Evolutionary conservation across 2,797 vertebrate species (phyloP), one percentile per base, ranked within the genome.

Genomic region (Ctenochaetus hawaiiensis): DNA sequence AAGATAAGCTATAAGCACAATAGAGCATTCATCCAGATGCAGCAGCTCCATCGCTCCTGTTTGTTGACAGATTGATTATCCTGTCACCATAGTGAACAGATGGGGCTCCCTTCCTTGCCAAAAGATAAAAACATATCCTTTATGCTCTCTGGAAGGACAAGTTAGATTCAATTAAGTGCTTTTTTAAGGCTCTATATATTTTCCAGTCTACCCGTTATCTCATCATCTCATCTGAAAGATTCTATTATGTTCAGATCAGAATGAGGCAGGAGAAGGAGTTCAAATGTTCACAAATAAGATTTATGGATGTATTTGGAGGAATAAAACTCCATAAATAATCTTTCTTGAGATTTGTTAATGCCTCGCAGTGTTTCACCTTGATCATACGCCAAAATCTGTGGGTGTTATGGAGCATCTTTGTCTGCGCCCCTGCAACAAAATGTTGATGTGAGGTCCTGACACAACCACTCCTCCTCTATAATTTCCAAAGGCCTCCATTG

Each of bases 401-500:
- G 83, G 83, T 66, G 85, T 84, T 80, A 77, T 37, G 30, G 14
- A 34, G 41, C 52, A 72, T 83, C 70, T 82, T 37, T 77, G 66
- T 88, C 78, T 64, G 63, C 17, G 52, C 62, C 80, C 81, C 75
- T 63, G 61, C 80, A 75, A 1, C 75, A 81, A 86, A 85, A 84
- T 88, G 77, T 81, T 49, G 69, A 91, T 88, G 77, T 74, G 84
- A 81, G 77, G 73, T 88, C 88, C 64, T 64, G 77, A 90, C 83
- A 88, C 83, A 72, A 67, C 77, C 87, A 75, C 81, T 87, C 88
- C 87, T 90, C 85, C 85, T 88, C 86, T 58, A 18, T 79, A 22
- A 78, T 83, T 78, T 90, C 85, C 83, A 89, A 92, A 93, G 84
- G 87, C 68, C 75, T 71, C 72, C 72, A 90, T 94, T 95, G 92